These are phyloP conservation scores for Myripristis murdjan DNA, from an alignment of 2,797 vertebrate genomes.

Conservation along the genomic window DNA sequence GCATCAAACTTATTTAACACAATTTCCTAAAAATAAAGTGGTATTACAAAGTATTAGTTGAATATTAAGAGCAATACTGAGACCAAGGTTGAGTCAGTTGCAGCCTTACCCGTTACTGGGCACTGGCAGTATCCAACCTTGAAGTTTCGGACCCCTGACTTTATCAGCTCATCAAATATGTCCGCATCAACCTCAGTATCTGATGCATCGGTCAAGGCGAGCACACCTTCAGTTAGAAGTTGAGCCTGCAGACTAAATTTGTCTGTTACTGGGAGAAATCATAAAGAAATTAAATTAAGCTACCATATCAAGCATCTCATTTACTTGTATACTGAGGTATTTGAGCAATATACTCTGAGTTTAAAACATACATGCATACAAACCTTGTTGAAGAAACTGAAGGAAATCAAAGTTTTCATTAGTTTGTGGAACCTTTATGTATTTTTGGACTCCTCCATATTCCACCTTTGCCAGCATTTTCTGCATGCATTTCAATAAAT, in stretches of 20 bases:
- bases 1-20: no score
- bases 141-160: no score
- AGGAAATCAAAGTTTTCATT: constrained; percentile 17
- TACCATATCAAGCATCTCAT: no score
- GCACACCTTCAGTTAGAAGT: constrained; percentile 6
- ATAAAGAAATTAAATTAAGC: no score
- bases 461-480: constrained; percentile 19
- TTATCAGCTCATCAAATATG: constrained; percentile 25
- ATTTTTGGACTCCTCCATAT: constrained; percentile 12
- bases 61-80: no score
- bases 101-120: constrained; percentile 9
- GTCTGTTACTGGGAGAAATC: no score
- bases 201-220: constrained; percentile 12
- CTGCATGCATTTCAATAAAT: not conserved
- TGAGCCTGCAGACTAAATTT: constrained; percentile 1
- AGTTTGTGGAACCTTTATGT: constrained; percentile 11
- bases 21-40: no score
- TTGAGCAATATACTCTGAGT: not conserved
- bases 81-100: no score
- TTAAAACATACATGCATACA: not conserved
- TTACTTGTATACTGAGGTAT: no score
- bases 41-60: no score
- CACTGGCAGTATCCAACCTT: constrained; percentile 16
- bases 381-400: constrained; percentile 8
- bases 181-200: not conserved